Evolutionary conservation across 2,888 invertebrate genomes (phyloP), one percentile per base, ranked within the genome.

Genomic region (Leptopterna dolabrata): DNA sequence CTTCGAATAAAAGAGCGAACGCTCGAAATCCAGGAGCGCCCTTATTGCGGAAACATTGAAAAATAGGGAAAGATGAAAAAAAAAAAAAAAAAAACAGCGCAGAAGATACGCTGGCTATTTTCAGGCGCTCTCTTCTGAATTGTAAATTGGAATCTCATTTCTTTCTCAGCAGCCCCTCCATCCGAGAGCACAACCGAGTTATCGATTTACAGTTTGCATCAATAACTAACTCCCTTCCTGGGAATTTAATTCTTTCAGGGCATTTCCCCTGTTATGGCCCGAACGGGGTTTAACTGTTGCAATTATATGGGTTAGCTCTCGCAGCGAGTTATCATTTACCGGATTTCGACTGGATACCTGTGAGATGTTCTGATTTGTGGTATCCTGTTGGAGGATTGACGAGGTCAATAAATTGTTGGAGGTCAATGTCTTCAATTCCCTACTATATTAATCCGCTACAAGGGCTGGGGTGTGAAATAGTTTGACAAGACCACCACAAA

Each of bases 111-210:
- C 24, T 63, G 63, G 63, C 63, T 63, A 63, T 63, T 63, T 63
- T 63, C 63, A 63, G 9, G 63, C 63, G 63, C 63, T 63, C 63
- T 63, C 63, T 63, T 63, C 63, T 63, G 63, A 63, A 63, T 63
- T 63, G 63, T 63, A 63, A 63, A 63, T 63, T 63, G 63, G 63
- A 63, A 63, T 63, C 63, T 63, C 63, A 63, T 63, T 63, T 63
- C 63, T 63, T 63, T 63, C 55, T 55, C 19, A 47, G 14, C 47
- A 47, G 47, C 16, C 55, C 55, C 55, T 55, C 55, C n/a, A n/a
- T 19, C 24, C 63, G 9, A 2, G 24, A 51, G n/a, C 63, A 24
- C 63, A 24, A 24, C 63, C 63, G 63, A 63, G 63, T 63, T 63
- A 63, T 63, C 63, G 63, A 63, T 63, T 63, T 24, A 11, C 63